Evolutionary conservation across 2,797 vertebrate genomes (phyloP), one percentile per base, ranked within the genome.

Genomic region (Dryobates pubescens): DNA sequence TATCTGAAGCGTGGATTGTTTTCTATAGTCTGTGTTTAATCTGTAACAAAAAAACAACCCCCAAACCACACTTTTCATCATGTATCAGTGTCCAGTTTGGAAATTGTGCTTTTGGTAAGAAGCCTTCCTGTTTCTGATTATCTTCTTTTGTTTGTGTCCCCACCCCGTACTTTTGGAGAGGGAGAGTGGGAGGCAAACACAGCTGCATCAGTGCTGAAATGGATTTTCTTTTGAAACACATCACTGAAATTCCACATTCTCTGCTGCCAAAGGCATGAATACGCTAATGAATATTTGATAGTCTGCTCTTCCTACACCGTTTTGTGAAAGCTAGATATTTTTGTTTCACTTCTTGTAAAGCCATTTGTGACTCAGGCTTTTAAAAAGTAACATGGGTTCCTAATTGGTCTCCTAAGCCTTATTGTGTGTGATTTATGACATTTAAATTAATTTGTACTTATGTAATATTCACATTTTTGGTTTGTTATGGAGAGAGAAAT

Each of bases 321-420:
- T 89, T 81, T 82, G 32, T 69, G 43, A 92, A 85, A 86, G 51
- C 10, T 73, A 19, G 32, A 13, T 78, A n/a, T 70, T 92, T 92
- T 75, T 8, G 6, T 90, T 91, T 26, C 4, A 24, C 12, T 82
- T 67, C 51, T 88, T 80, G 13, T 71, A 74, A 77, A 83, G 24
- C 27, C 27, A 13, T 79, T 67, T 92, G 87, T 75, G 83, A 63
- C 61, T 70, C 27, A 22, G 76, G 67, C 13, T 68, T 93, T 93
- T 81, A 16, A 65, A 84, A 92, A 77, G 38, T 74, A 74, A 38
- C 7, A 13, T 0, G 1, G 7, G 29, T 87, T 89, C 26, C 29
- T 86, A 51, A 85, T 27, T 83, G 64, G 29, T 70, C 43, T 82
- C 41, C 30, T 45, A 47, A 53, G 34, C 38, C 89, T 91, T 80